phyloP scores from a whole-genome alignment of 2,888 invertebrate species.

The Subacronicta megacephala region DNA sequence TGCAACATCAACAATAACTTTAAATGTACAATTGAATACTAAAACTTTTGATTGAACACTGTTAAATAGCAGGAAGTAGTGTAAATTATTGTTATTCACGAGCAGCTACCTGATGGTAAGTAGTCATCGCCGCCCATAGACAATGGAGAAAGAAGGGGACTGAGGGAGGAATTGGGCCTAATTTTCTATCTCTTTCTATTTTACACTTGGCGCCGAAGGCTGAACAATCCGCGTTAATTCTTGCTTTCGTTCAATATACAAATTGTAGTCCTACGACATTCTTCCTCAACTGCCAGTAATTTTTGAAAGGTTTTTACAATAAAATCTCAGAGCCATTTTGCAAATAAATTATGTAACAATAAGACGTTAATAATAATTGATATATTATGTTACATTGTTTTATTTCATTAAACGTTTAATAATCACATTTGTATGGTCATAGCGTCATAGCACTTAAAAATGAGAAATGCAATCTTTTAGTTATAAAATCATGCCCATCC shows the following conservation, averaged over 20 bases:
- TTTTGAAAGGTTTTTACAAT: neutral
- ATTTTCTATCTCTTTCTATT: too few relatives aligned
- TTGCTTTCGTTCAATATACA: neutral
- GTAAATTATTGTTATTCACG: too few relatives aligned
- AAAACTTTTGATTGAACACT: too few relatives aligned
- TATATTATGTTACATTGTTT: neutral
- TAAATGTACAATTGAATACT: too few relatives aligned
- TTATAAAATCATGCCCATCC: constrained; percentile 7
- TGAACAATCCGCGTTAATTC: neutral
- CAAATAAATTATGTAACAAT: constrained; percentile 4
- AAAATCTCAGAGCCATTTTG: constrained; percentile 9
- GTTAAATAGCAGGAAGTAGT: too few relatives aligned
- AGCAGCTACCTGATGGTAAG: too few relatives aligned
- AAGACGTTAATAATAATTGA: neutral
- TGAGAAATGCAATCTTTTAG: neutral
- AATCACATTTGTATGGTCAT: neutral
- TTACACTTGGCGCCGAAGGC: too few relatives aligned
- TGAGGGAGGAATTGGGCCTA: too few relatives aligned
- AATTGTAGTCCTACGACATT: constrained; percentile 1
- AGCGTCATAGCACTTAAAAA: neutral
- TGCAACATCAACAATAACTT: too few relatives aligned
- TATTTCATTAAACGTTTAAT: neutral
- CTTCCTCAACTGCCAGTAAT: neutral
- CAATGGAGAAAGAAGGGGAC: too few relatives aligned
- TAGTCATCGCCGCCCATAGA: too few relatives aligned